phyloP scores from a whole-genome alignment of 2,113 vertebrate genomes.

The Platycercus adscitus region DNA sequence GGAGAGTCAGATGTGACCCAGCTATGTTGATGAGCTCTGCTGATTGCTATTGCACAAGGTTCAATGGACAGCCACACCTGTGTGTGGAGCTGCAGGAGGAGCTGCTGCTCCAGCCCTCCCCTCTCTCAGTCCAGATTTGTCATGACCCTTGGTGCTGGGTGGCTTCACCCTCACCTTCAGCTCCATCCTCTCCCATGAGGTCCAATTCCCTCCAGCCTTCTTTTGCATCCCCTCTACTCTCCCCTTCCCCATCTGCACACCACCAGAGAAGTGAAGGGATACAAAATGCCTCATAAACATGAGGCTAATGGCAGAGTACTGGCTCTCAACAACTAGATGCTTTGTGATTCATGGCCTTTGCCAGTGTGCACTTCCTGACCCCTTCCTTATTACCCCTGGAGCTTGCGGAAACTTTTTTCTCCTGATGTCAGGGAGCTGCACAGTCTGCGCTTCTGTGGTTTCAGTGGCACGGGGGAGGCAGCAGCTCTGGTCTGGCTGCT shows the following conservation, averaged over 20 bases:
- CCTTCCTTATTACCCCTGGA: constrained; percentile 2
- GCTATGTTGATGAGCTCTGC: background rate
- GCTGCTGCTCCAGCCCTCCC: background rate
- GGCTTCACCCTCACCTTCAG: background rate
- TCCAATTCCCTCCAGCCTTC: background rate
- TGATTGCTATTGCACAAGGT: background rate
- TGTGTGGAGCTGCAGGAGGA: background rate
- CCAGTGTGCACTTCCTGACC: background rate
- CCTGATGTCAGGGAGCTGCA: background rate
- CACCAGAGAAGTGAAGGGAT: background rate
- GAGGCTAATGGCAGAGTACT: background rate
- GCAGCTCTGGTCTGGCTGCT: background rate
- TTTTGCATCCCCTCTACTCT: background rate
- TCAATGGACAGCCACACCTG: background rate
- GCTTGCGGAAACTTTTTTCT: constrained; percentile 5
- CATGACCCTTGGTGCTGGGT: background rate
- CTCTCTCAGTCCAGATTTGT: background rate
- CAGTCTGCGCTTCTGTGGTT: constrained; percentile 11
- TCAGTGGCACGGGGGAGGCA: background rate
- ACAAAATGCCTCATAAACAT: background rate
- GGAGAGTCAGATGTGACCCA: background rate
- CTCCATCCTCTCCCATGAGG: background rate
- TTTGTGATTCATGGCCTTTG: background rate
- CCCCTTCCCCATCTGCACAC: background rate
- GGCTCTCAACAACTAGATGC: background rate